Evolutionary conservation across 2,797 vertebrate species (phyloP).

Genomic region (Diceros bicornis): DNA sequence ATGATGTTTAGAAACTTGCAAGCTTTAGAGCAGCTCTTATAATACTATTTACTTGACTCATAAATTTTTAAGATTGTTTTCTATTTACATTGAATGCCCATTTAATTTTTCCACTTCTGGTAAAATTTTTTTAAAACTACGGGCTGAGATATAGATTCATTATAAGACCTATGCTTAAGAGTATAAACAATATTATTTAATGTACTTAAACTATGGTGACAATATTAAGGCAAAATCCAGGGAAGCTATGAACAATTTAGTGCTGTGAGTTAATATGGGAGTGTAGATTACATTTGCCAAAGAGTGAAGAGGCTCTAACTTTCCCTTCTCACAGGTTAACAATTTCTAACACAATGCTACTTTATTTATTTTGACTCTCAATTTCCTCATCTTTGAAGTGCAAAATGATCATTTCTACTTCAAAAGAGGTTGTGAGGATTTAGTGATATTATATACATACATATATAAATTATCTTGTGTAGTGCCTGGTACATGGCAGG

Average conservation of each 20-base stretch:
- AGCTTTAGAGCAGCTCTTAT: background rate
- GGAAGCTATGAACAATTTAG: background rate
- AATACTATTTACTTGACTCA: background rate
- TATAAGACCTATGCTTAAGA: background rate
- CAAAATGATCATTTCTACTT: background rate
- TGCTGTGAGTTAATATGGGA: background rate
- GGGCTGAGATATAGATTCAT: background rate
- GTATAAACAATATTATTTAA: background rate
- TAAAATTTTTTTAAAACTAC: background rate
- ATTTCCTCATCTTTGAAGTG: background rate
- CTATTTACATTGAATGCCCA: background rate
- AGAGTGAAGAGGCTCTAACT: background rate
- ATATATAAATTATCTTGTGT: background rate
- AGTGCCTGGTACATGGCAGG: background rate
- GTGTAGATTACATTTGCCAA: background rate
- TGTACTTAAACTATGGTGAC: background rate
- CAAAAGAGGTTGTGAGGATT: background rate
- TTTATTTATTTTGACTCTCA: slow-evolving; percentile 9
- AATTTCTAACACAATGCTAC: background rate
- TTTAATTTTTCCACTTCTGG: background rate
- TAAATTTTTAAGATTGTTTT: slow-evolving; percentile 32
- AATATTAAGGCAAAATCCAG: background rate
- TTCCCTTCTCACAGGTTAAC: background rate
- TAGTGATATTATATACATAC: background rate
- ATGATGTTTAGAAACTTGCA: background rate